Percentiles rank a stretch among this genome's conserved stretches.
Conservation (phyloP, 2,797 vertebrate species). For the Bryconaethiops microstoma region DNA sequence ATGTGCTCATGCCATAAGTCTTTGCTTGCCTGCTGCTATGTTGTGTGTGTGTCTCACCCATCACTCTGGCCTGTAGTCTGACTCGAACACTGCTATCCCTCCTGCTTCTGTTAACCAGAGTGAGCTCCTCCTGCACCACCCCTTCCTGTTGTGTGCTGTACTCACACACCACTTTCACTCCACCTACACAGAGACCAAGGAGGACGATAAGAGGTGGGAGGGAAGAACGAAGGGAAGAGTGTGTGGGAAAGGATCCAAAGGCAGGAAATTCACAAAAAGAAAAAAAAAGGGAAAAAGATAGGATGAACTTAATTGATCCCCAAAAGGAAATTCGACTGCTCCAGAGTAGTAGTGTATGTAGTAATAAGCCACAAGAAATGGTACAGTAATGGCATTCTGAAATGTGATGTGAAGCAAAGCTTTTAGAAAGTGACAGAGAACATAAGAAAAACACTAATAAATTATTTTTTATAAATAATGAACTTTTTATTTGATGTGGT, state of each 20-base stretch:
- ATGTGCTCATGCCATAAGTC: not conserved
- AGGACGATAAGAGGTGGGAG: not conserved
- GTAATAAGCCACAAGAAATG: no score
- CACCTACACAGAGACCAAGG: constrained; percentile 71
- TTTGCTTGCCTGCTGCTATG: not conserved
- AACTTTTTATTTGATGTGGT: no score
- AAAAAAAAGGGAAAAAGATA: not conserved
- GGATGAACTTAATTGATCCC: not conserved
- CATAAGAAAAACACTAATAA: no score
- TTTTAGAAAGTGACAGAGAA: no score
- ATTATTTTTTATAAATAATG: no score
- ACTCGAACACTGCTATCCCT: constrained; percentile 74
- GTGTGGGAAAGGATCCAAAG: not conserved
- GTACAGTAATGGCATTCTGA: no score
- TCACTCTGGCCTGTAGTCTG: constrained; percentile 84
- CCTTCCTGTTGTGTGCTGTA: constrained; percentile 89
- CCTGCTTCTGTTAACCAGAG: constrained; percentile 75
- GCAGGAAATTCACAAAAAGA: not conserved
- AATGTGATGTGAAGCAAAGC: no score
- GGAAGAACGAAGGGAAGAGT: no score
- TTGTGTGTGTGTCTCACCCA: constrained; percentile 78
- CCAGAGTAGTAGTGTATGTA: not conserved
- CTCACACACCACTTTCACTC: constrained; percentile 84
- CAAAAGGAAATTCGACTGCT: not conserved
- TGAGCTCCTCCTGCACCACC: constrained; percentile 85